Conservation (phyloP, 2,888 invertebrate species). For the Adelphocoris suturalis region DNA sequence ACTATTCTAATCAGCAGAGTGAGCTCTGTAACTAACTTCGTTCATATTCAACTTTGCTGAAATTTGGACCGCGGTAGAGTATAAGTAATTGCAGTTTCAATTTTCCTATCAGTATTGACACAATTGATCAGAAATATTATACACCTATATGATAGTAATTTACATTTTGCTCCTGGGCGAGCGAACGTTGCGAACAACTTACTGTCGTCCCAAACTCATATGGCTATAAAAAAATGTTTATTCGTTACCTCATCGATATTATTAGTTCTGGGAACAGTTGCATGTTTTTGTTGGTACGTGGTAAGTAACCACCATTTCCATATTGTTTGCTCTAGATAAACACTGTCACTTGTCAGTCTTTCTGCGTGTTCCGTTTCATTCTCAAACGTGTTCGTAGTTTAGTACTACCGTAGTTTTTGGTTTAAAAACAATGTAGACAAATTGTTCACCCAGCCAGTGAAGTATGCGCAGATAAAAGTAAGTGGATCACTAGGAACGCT, state of each 20-base stretch:
- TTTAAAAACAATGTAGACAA: conserved; percentile 6
- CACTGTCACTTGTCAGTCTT: conserved; percentile 25
- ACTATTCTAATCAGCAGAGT: too few relatives aligned
- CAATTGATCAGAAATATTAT: too few relatives aligned
- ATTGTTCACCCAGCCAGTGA: conserved; percentile 19
- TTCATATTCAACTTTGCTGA: too few relatives aligned
- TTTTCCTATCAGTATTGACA: too few relatives aligned
- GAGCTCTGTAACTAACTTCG: too few relatives aligned
- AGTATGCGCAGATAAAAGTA: conserved; percentile 23
- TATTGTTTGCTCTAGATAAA: conserved; percentile 39
- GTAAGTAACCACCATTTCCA: conserved; percentile 40
- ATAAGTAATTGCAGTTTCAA: too few relatives aligned
- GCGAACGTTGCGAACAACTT: too few relatives aligned
- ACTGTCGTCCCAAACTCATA: too few relatives aligned
- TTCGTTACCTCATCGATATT: not conserved
- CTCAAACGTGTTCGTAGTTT: not conserved
- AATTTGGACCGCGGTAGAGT: too few relatives aligned
- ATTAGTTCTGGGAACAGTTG: conserved; percentile 40
- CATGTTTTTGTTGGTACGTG: conserved; percentile 36
- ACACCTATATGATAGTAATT: too few relatives aligned
- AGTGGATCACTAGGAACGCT: not conserved
- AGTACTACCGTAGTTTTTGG: conserved; percentile 10
- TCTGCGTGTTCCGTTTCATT: not conserved
- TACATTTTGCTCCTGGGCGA: too few relatives aligned
- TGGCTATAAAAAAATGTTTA: too few relatives aligned